Base-by-base conservation (phyloP, 2,888 invertebrate genomes). In the Helobdella robusta region DNA sequence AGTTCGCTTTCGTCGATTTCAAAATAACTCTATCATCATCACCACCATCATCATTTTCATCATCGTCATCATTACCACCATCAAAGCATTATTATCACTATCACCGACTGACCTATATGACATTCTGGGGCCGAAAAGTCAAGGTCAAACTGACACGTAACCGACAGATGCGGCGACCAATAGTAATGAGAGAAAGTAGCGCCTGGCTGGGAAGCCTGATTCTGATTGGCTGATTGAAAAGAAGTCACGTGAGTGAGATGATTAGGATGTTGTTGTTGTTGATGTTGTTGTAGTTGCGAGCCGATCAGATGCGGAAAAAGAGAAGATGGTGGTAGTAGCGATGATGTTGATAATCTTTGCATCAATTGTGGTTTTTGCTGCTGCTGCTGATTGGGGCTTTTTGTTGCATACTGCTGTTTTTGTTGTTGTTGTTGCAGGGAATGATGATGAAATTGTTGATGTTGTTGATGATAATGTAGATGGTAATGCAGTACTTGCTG, bases 51-150 rank as follows among this genome's bases (percentile, higher is more conserved):
- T n/a, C n/a, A n/a, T n/a, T n/a, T n/a, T n/a, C n/a, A n/a, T n/a
- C n/a, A n/a, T n/a, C n/a, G n/a, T n/a, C n/a, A n/a, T n/a, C n/a
- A n/a, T n/a, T n/a, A n/a, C n/a, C n/a, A n/a, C n/a, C n/a, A n/a
- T n/a, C n/a, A n/a, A n/a, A n/a, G n/a, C n/a, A n/a, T n/a, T n/a
- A n/a, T n/a, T n/a, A n/a, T n/a, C n/a, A n/a, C n/a, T n/a, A n/a
- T n/a, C n/a, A n/a, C 73, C 71, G 72, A 58, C 46, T 35, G 28
- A 30, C 85, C 85, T 34, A 85, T 84, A 81, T 95, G 93, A 54
- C 89, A 86, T 83, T 97, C 97, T 0, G 97, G 97, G 63, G 97
- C 95, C 87, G 84, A 73, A 77, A 86, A 97, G 81, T 97, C 94
- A 69, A 97, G 84, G 81, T 91, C 89, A 0, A 95, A 93, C 80